phyloP scores from a whole-genome alignment of 2,113 vertebrate genomes.

The Grallaria varia region DNA sequence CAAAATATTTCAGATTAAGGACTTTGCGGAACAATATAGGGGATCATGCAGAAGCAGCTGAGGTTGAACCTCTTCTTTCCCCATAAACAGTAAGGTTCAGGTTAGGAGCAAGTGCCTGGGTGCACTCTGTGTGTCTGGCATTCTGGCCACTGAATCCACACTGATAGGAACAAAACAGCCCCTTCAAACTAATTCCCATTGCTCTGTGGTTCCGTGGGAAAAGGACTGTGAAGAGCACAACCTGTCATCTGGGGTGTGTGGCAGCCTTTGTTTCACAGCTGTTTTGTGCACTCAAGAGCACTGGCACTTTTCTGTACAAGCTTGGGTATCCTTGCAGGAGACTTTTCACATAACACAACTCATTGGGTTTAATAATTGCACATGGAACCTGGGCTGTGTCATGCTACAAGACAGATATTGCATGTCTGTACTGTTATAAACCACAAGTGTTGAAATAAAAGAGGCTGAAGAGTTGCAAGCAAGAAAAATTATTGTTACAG shows the following conservation, averaged over 20 bases:
- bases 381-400: not conserved
- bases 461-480: not conserved
- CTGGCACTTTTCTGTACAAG: not conserved
- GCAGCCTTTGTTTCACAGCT: not conserved
- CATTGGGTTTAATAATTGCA: not conserved
- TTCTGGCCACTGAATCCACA: not conserved
- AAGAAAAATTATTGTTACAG: not conserved
- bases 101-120: fast-evolving
- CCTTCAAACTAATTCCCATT: not conserved
- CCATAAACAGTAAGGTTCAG: not conserved
- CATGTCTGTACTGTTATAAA: not conserved
- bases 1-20: not conserved
- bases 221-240: not conserved
- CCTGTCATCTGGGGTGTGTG: too few relatives aligned
- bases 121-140: fast-evolving
- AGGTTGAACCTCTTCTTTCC: not conserved
- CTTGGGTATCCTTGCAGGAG: not conserved
- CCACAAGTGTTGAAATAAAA: not conserved
- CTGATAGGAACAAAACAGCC: not conserved
- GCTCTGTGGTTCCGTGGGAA: not conserved
- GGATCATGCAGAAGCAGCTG: not conserved
- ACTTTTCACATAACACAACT: not conserved
- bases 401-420: not conserved
- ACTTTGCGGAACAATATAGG: fast-evolving
- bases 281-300: not conserved